Conservation (phyloP, 1,140 invertebrate species). For the Bicyclus anynana region DNA sequence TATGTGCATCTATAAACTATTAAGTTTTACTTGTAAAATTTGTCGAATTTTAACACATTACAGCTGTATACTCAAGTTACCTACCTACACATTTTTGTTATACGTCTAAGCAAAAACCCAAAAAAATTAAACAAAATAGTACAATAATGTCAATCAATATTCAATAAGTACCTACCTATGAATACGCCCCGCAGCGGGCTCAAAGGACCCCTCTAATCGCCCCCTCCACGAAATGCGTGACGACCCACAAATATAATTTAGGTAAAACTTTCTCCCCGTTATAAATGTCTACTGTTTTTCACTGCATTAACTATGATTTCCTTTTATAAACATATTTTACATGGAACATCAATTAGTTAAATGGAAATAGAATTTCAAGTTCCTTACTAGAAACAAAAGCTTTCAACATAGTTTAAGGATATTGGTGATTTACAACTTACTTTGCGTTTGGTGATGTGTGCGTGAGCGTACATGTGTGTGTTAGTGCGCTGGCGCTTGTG, state of each 20-base stretch:
- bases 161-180: slow-evolving; percentile 47
- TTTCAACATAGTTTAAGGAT: background rate
- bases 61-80: no score
- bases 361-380: background rate
- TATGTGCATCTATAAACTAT: no score
- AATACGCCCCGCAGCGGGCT: slow-evolving; percentile 51
- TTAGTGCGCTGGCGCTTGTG: no score
- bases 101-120: no score
- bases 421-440: background rate
- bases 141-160: slow-evolving; percentile 27
- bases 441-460: background rate
- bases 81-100: no score
- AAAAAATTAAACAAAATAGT: no score
- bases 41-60: no score
- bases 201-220: slow-evolving; percentile 67
- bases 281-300: slow-evolving; percentile 53
- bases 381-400: background rate
- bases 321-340: slow-evolving; percentile 30
- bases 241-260: slow-evolving; percentile 77
- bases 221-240: slow-evolving; percentile 63
- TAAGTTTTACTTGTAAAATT: no score
- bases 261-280: slow-evolving; percentile 69
- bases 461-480: background rate
- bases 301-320: slow-evolving; percentile 52
- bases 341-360: slow-evolving; percentile 6